These are phyloP conservation scores for Ethmia dodecea DNA, from an alignment of 2,888 invertebrate genomes.

Conservation along the genomic window DNA sequence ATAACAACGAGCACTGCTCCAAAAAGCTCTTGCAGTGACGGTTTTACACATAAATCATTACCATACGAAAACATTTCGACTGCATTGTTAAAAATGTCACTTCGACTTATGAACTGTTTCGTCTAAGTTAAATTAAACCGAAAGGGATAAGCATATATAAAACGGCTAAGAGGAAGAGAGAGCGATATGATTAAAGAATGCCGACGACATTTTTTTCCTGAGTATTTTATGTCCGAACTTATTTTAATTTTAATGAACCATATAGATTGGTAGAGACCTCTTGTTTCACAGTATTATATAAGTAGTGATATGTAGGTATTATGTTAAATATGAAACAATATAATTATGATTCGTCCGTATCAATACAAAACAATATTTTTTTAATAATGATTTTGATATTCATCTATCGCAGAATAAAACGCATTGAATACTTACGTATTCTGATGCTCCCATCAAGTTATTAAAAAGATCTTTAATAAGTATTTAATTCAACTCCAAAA, in stretches of 20 bases:
- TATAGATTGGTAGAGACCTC: no score
- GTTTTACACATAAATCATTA: constrained; percentile 74
- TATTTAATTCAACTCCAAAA: constrained; percentile 63
- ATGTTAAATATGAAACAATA: no score
- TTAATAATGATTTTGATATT: no score
- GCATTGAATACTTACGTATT: no score
- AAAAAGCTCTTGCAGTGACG: constrained; percentile 54
- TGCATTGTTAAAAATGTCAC: constrained; percentile 75
- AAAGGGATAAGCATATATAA: constrained; percentile 41
- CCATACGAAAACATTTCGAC: constrained; percentile 75
- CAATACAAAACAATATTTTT: no score
- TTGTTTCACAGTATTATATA: no score
- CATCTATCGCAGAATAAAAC: no score
- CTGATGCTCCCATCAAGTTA: constrained; percentile 43
- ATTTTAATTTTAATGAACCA: no score
- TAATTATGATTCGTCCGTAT: no score
- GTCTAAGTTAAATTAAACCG: constrained; percentile 66
- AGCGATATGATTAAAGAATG: constrained; percentile 51
- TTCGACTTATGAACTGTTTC: constrained; percentile 73
- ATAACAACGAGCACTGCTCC: constrained; percentile 52
- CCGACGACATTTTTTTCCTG: constrained; percentile 39
- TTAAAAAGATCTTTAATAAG: constrained; percentile 46
- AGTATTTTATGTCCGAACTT: constrained; percentile 5
- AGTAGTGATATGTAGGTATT: no score
- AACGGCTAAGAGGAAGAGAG: constrained; percentile 41